These are phyloP conservation scores for Actenoides hombroni DNA, from an alignment of 2,113 vertebrate species.

Conservation along the genomic window DNA sequence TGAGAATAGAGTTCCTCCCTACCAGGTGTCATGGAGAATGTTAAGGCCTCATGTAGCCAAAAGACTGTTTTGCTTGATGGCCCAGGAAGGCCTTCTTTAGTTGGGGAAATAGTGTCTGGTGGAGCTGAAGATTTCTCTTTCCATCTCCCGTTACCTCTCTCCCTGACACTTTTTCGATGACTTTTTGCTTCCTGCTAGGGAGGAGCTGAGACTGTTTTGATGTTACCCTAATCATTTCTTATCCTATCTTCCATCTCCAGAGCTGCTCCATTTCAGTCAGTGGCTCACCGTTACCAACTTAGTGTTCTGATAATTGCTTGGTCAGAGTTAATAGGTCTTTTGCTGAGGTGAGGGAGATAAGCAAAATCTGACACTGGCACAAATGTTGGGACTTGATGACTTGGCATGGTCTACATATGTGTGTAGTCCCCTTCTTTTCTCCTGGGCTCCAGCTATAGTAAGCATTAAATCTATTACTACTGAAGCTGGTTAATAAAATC, in stretches of 20 bases:
- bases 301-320: background rate
- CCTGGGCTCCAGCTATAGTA: background rate
- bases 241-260: background rate
- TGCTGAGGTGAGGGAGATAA: background rate
- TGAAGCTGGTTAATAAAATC: background rate
- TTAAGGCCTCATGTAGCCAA: background rate
- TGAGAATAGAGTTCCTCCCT: background rate
- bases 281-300: background rate
- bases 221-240: background rate
- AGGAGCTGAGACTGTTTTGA: background rate
- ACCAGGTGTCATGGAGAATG: background rate
- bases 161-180: background rate
- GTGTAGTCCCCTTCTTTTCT: background rate
- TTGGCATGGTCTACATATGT: background rate
- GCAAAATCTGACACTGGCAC: background rate
- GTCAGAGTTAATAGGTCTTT: background rate
- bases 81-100: background rate
- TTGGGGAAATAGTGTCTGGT: background rate
- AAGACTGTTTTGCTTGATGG: background rate
- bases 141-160: background rate
- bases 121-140: background rate
- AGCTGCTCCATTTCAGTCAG: background rate
- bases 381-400: background rate
- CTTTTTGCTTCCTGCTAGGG: background rate
- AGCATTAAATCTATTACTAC: background rate